Percentiles rank a stretch among this genome's conserved stretches.
phyloP scores from a whole-genome alignment of 2,113 vertebrate genomes.

The Vicugna pacos region DNA sequence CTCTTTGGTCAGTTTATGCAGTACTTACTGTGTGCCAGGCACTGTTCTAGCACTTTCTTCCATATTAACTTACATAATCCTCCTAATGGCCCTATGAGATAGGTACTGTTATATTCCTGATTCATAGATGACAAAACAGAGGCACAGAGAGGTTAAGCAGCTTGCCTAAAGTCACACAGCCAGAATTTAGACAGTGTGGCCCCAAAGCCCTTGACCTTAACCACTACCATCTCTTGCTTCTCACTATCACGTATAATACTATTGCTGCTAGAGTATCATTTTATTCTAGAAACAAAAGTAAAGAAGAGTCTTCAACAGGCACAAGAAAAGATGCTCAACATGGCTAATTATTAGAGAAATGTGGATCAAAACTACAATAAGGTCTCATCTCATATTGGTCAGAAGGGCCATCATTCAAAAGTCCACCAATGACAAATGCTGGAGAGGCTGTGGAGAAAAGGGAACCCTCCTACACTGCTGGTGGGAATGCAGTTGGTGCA shows the following conservation, averaged over 20 bases:
- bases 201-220: background rate
- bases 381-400: too few species aligned
- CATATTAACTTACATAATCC: background rate
- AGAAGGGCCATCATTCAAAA: too few species aligned
- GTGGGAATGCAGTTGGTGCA: too few species aligned
- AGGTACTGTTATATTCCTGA: background rate
- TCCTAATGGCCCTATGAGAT: background rate
- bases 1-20: background rate
- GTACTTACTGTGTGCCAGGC: background rate
- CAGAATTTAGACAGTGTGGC: background rate
- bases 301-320: background rate
- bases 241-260: background rate
- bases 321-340: too few species aligned
- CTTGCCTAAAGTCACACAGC: background rate
- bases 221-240: background rate
- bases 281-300: constrained; percentile 19
- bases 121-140: background rate
- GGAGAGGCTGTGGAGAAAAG: too few species aligned
- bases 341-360: too few species aligned
- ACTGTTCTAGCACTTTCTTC: background rate
- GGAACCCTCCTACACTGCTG: too few species aligned
- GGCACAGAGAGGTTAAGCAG: background rate
- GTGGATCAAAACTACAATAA: too few species aligned
- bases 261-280: background rate
- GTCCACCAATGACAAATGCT: too few species aligned